Evolutionary conservation across 2,113 vertebrate genomes (phyloP).

Genomic region (Pelodiscus sinensis): DNA sequence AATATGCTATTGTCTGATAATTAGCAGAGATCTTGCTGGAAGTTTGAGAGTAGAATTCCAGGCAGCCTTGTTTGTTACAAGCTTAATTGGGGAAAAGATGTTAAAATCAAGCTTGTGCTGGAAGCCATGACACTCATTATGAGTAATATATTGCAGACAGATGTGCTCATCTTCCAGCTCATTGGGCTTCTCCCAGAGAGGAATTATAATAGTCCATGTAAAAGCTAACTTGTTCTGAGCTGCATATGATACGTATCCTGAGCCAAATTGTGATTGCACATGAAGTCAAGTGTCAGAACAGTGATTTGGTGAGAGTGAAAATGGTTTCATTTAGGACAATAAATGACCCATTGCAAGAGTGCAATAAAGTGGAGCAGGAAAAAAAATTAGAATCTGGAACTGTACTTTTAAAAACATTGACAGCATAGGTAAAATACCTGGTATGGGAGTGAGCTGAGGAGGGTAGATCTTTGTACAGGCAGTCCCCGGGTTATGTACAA

Average conservation of each 20-base stretch:
- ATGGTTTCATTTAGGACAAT: not conserved
- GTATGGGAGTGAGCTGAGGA: not conserved
- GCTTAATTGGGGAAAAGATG: not conserved
- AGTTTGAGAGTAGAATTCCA: rapidly evolving
- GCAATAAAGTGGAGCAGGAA: not conserved
- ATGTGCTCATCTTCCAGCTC: not conserved
- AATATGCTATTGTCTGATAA: not conserved
- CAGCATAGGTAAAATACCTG: not conserved
- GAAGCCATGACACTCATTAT: not conserved
- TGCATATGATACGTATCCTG: not conserved
- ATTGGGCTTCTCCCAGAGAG: not conserved
- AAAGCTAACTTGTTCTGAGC: not conserved
- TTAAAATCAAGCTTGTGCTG: not conserved
- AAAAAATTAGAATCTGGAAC: not conserved
- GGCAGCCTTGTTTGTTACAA: not conserved
- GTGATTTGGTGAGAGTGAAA: not conserved
- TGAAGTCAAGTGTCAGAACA: not conserved
- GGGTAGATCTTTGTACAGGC: not conserved
- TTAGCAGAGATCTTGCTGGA: rapidly evolving
- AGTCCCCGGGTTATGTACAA: no score
- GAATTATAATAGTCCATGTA: not conserved
- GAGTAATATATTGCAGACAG: not conserved
- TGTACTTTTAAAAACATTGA: not conserved
- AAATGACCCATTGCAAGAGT: not conserved
- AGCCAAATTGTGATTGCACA: not conserved